Evolutionary conservation across 2,797 vertebrate species (phyloP).

Genomic region (Schizothorax lantsangensis): DNA sequence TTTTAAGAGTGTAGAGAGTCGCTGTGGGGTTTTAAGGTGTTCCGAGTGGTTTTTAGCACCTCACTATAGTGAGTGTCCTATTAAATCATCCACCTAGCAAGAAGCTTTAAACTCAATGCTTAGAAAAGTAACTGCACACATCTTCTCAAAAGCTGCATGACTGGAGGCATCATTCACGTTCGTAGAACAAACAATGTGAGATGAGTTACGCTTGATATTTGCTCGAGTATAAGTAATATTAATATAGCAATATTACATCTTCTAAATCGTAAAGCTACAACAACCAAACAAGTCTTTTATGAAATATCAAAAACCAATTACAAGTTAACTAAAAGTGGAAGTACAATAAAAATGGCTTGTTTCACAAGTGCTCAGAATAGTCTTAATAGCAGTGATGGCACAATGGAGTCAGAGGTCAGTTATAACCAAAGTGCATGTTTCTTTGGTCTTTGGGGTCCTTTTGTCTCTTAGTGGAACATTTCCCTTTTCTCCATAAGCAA

Average conservation of each 20-base stretch:
- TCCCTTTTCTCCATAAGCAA: slow-evolving; percentile 38
- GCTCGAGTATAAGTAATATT: not conserved
- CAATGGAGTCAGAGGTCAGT: slow-evolving; percentile 44
- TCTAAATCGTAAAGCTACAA: not conserved
- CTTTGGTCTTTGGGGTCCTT: slow-evolving; percentile 11
- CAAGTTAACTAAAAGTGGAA: not conserved
- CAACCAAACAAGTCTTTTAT: not conserved
- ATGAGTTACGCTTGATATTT: not conserved
- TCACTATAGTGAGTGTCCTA: not conserved
- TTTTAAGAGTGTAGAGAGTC: not conserved
- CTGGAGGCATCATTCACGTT: not conserved
- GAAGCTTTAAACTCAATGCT: not conserved
- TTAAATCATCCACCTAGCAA: not conserved
- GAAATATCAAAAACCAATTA: not conserved
- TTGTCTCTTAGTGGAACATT: slow-evolving; percentile 48
- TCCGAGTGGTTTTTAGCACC: slow-evolving; percentile 3
- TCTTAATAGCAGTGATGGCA: slow-evolving; percentile 22
- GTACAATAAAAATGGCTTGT: not conserved
- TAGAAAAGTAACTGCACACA: not conserved
- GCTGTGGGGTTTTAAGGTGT: not conserved
- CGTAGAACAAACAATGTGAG: not conserved
- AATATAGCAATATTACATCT: not conserved
- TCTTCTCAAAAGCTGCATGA: not conserved
- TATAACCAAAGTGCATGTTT: slow-evolving; percentile 33
- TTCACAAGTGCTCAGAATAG: slow-evolving; percentile 6